Evolutionary conservation across 1,140 invertebrate genomes (phyloP).

Genomic region (Drosophila insularis): DNA sequence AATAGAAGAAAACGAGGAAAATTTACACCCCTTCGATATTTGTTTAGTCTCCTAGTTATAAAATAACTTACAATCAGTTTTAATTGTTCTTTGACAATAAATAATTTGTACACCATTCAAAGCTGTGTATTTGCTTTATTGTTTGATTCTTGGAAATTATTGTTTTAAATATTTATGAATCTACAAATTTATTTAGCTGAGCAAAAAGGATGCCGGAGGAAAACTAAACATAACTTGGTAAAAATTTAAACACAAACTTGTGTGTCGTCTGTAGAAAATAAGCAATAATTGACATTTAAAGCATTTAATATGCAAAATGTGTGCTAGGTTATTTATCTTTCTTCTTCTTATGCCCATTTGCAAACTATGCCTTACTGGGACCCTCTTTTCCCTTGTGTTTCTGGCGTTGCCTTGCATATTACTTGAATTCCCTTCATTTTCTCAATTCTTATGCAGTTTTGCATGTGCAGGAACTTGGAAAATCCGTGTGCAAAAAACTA

Average conservation of each 20-base stretch:
- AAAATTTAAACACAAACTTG: constrained; percentile 1
- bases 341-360: constrained; percentile 12
- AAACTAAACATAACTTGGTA: constrained; percentile 14
- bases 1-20: no score
- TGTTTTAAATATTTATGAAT: neutral
- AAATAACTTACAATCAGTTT: no score
- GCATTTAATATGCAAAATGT: constrained; percentile 43
- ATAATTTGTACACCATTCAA: no score
- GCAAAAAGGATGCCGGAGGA: neutral
- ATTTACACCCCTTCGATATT: no score
- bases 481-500: constrained; percentile 66
- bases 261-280: constrained; percentile 32
- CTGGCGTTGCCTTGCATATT: neutral
- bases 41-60: no score
- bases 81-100: no score
- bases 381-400: neutral
- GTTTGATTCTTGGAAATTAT: no score
- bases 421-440: constrained; percentile 12
- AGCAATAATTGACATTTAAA: constrained; percentile 58
- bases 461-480: constrained; percentile 72
- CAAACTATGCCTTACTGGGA: constrained; percentile 15
- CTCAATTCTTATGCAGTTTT: constrained; percentile 7
- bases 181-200: neutral
- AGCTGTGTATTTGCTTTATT: no score
- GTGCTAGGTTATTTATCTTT: neutral